Evolutionary conservation across 2,113 vertebrate genomes (phyloP).

Genomic region (Phainopepla nitens): DNA sequence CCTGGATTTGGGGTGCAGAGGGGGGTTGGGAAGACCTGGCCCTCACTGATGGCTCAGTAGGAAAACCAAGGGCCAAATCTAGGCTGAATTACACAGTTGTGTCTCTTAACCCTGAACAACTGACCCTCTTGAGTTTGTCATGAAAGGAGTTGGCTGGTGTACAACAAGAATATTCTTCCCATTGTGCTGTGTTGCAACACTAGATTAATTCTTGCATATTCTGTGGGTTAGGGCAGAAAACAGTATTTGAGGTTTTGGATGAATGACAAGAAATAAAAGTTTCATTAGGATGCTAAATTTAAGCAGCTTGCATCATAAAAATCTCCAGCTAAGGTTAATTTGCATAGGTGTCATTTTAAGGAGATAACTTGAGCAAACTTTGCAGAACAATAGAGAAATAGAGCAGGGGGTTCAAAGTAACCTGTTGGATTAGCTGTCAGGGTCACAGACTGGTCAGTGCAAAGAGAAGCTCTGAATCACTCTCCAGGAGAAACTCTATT

Average conservation of each 20-base stretch:
- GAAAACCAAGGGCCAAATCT: background rate
- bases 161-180: background rate
- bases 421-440: background rate
- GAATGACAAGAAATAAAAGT: background rate
- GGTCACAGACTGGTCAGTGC: background rate
- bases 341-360: background rate
- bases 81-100: background rate
- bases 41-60: background rate
- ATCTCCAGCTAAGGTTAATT: background rate
- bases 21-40: background rate
- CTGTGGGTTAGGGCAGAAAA: background rate
- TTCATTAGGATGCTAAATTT: background rate
- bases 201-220: background rate
- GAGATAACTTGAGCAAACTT: background rate
- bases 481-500: background rate
- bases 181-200: background rate
- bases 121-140: background rate
- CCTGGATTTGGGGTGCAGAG: background rate
- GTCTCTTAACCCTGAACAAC: background rate
- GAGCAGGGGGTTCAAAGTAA: background rate
- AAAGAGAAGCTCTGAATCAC: background rate
- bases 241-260: background rate
- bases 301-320: background rate
- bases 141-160: background rate
- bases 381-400: background rate